phyloP scores from a whole-genome alignment of 2,888 invertebrate genomes.

The Mantis religiosa region DNA sequence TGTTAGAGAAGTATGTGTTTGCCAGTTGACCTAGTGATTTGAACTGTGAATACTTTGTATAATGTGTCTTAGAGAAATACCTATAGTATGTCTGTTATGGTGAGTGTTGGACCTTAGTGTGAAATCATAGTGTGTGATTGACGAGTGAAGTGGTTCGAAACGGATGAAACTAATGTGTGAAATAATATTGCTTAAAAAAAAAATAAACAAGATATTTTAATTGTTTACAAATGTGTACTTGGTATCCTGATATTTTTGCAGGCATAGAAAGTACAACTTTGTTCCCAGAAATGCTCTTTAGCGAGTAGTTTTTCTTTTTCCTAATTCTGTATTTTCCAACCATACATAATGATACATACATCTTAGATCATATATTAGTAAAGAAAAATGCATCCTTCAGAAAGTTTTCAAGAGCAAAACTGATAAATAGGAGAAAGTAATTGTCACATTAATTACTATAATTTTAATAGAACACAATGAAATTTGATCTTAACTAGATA shows the following conservation, averaged over 20 bases:
- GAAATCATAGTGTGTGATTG: background rate
- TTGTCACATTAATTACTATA: no score
- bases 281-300: background rate
- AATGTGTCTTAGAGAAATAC: slow-evolving; percentile 4
- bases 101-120: background rate
- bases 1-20: slow-evolving; percentile 1
- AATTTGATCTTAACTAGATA: no score
- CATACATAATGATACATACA: background rate
- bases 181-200: slow-evolving; percentile 21
- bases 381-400: background rate
- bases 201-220: slow-evolving; percentile 27
- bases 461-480: no score
- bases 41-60: slow-evolving; percentile 6
- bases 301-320: background rate
- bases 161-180: slow-evolving; percentile 12
- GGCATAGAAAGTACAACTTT: background rate
- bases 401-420: background rate
- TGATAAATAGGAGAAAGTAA: no score
- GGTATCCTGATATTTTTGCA: background rate
- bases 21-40: slow-evolving; percentile 3
- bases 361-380: background rate
- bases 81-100: background rate
- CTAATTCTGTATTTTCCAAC: background rate
- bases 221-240: slow-evolving; percentile 15
- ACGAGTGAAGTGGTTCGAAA: background rate